phyloP scores from a whole-genome alignment of 2,888 invertebrate genomes.

The Orthosia gothica region DNA sequence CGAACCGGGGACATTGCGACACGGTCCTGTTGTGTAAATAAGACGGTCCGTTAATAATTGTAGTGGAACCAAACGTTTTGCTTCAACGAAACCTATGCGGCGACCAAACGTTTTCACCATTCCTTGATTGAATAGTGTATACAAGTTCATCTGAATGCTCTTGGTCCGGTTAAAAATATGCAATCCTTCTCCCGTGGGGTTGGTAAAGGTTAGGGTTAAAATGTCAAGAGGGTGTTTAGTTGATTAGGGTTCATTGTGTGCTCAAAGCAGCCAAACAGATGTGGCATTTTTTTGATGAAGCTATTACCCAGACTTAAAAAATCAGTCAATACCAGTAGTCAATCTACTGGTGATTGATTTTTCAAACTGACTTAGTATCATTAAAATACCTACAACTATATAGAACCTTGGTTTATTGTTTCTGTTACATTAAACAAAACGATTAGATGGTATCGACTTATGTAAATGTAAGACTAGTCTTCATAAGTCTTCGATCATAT shows the following conservation, averaged over 20 bases:
- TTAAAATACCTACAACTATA: not conserved
- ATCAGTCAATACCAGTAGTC: not conserved
- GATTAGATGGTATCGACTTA: not conserved
- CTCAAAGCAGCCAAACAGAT: not conserved
- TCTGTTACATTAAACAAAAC: not conserved
- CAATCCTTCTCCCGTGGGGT: constrained; percentile 13
- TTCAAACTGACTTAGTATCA: no score
- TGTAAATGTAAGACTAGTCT: constrained; percentile 10
- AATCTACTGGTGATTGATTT: no score
- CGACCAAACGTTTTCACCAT: constrained; percentile 38
- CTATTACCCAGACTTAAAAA: not conserved
- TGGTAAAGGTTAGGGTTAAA: constrained; percentile 13
- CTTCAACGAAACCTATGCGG: constrained; percentile 56
- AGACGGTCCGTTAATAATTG: constrained; percentile 76
- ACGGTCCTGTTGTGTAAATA: constrained; percentile 78
- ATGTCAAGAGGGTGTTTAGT: constrained; percentile 36
- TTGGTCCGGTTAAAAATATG: constrained; percentile 13
- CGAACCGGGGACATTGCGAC: constrained; percentile 75
- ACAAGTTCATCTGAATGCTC: constrained; percentile 9
- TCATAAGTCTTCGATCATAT: constrained; percentile 29
- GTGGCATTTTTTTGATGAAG: not conserved
- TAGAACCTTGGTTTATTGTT: not conserved
- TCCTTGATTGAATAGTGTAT: not conserved
- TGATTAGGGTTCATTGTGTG: constrained; percentile 9
- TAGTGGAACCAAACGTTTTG: constrained; percentile 76